Evolutionary conservation across 2,888 invertebrate species (phyloP), one percentile per base, ranked within the genome.

Genomic region (Torymus texanus): DNA sequence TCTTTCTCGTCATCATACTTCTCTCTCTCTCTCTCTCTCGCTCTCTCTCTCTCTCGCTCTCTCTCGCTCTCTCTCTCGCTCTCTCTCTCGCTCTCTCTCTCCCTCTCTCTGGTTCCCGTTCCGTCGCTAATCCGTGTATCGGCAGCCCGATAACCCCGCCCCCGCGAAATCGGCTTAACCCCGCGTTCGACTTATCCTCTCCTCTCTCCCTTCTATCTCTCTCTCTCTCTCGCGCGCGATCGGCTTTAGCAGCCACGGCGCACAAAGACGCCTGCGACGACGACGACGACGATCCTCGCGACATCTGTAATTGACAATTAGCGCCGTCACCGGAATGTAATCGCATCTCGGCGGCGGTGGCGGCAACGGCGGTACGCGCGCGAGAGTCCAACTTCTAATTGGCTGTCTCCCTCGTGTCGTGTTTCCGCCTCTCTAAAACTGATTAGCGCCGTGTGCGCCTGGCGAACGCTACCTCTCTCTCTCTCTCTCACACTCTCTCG

Each of bases 381-480:
- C 86, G 84, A 41, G 84, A 85, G 86, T 86, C 85, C 84, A 88
- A 88, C 86, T 88, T 85, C 85, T 87, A 88, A 88, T 88, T 88
- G 86, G 86, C 86, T 85, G 85, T 81, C 83, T 81, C 61, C 58
- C 62, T 56, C 55, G 29, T 61, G 59, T 72, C 59, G 14, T 29
- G 70, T 59, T 66, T 21, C 58, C 21, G 8, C 14, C 41, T 12
- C 59, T 18, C 41, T 41, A 41, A 41, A 41, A 41, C 41, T 41
- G 41, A 41, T 41, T 41, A 41, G 41, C 41, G 41, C 41, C 41
- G 41, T 41, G 41, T 41, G 41, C 41, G 8, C 5, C 41, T 21
- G 41, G 41, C 41, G 41, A 41, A 41, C 41, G 41, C 41, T 41
- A 41, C 21, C 63, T 41, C 50, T 41, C 73, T 16, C 50, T 29